phyloP scores from a whole-genome alignment of 2,113 vertebrate species.

The Poeciliopsis turrubarensis region DNA sequence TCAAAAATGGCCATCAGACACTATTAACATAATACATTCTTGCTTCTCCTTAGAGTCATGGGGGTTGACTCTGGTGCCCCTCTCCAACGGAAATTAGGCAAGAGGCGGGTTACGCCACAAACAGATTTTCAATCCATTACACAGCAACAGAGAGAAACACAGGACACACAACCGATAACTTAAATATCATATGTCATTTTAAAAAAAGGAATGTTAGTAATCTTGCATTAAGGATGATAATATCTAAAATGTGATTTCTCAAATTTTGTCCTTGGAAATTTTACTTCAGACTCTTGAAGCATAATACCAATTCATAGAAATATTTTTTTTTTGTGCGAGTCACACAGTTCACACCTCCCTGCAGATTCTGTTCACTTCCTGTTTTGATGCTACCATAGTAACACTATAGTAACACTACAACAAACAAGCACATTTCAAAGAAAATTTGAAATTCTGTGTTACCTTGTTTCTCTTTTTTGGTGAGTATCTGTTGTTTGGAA shows the following conservation, averaged over 20 bases:
- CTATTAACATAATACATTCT: background rate
- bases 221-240: background rate
- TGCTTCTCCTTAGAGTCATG: no score
- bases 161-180: background rate
- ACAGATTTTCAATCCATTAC: background rate
- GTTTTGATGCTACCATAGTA: constrained; percentile 54
- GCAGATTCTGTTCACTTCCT: constrained; percentile 51
- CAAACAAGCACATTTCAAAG: background rate
- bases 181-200: background rate
- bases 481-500: background rate
- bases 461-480: background rate
- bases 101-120: background rate
- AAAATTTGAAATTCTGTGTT: background rate
- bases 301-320: background rate
- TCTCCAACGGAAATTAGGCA: background rate
- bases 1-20: background rate
- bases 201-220: background rate
- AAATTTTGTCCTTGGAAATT: background rate
- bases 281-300: background rate
- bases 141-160: background rate
- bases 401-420: constrained; percentile 10
- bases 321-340: background rate
- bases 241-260: background rate
- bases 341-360: constrained; percentile 2
- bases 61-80: no score